phyloP scores from a whole-genome alignment of 2,113 vertebrate species.

The Daubentonia madagascariensis region DNA sequence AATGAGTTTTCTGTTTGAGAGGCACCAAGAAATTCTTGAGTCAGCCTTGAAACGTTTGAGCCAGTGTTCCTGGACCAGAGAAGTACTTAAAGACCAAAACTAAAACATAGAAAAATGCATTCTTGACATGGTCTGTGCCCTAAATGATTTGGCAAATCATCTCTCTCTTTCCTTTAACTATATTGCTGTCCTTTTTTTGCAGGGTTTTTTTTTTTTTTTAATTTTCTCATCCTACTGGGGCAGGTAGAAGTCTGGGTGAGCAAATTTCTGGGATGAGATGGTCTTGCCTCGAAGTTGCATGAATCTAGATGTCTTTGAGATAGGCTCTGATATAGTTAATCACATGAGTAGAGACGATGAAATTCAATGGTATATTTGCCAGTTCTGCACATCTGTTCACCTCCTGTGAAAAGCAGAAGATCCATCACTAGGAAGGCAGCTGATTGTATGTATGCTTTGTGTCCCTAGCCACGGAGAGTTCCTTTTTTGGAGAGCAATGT shows the following conservation, averaged over 20 bases:
- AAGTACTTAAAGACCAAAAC: neutral
- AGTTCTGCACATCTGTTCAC: neutral
- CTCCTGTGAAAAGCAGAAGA: neutral
- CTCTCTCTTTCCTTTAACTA: neutral
- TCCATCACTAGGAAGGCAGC: neutral
- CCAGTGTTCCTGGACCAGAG: neutral
- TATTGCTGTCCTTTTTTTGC: neutral
- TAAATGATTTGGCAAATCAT: neutral
- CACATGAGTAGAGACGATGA: neutral
- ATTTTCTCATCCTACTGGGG: rapidly evolving
- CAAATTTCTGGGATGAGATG: neutral
- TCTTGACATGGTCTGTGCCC: neutral
- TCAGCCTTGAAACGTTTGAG: neutral
- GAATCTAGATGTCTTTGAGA: neutral
- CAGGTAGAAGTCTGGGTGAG: neutral
- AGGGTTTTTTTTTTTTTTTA: neutral
- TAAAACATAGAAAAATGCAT: neutral
- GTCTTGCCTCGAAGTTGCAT: neutral
- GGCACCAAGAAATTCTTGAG: neutral
- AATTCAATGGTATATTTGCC: neutral
- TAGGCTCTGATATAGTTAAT: no score
- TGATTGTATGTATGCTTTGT: neutral
- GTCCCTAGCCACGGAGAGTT: neutral
- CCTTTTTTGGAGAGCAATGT: neutral
- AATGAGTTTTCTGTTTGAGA: slow-evolving; percentile 51